These are phyloP conservation scores for Paramuricea clavata DNA, from an alignment of 92 coral and sea anemone genomes.

Conservation along the genomic window DNA sequence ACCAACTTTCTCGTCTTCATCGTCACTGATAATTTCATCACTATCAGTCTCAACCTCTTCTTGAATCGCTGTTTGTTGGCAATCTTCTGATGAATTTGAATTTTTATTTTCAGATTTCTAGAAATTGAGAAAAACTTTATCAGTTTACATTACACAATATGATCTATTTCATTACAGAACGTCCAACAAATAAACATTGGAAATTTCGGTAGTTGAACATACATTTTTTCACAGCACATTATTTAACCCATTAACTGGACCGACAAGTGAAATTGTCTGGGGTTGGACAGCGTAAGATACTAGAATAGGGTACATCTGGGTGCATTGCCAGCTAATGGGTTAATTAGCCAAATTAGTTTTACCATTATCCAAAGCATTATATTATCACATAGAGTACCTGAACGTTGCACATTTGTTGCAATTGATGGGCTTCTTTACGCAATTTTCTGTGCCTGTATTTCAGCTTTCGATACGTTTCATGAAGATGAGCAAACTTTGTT, in stretches of 20 bases:
- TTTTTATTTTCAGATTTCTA: constrained; percentile 21
- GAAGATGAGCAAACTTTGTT: constrained; percentile 17
- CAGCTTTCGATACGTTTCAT: constrained; percentile 5
- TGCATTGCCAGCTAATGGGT: no score
- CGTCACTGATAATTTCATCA: not conserved
- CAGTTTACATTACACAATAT: constrained; percentile 11
- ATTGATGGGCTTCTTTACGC: not conserved
- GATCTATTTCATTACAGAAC: not conserved
- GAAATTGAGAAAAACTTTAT: constrained; percentile 26
- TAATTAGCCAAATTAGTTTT: no score
- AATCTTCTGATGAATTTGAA: constrained; percentile 28
- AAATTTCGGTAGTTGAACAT: no score
- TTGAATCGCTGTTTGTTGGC: not conserved
- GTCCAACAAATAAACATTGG: constrained; percentile 11
- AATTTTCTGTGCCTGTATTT: not conserved
- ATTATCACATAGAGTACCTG: constrained; percentile 1
- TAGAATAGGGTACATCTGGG: not conserved
- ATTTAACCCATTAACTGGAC: not conserved
- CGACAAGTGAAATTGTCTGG: constrained; percentile 10
- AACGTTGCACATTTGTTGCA: constrained; percentile 13
- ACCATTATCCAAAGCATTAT: not conserved
- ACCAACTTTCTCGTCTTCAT: constrained; percentile 11
- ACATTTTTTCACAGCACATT: no score
- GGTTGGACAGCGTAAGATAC: not conserved
- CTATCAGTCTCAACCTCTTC: constrained; percentile 29